phyloP scores from a whole-genome alignment of 2,888 invertebrate species.

The Pandemis cinnamomeana region DNA sequence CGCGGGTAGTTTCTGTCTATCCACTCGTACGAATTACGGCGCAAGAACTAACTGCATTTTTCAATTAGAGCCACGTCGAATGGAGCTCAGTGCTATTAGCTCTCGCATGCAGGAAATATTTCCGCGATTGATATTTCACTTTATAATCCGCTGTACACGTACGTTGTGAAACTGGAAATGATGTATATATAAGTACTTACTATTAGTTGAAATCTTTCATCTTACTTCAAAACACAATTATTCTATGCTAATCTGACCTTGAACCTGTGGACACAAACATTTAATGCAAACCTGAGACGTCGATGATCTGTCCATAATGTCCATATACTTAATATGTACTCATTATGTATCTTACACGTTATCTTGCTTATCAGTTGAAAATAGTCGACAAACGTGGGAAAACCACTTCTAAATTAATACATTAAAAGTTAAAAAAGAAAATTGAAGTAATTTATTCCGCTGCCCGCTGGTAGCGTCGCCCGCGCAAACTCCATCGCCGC shows the following conservation, averaged over 20 bases:
- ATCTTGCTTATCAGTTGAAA: too few species aligned
- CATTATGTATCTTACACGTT: too few species aligned
- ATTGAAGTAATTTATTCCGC: neutral
- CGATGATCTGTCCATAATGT: too few species aligned
- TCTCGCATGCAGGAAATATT: slow-evolving; percentile 26
- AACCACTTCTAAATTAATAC: too few species aligned
- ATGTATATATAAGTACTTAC: neutral
- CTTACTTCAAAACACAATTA: neutral
- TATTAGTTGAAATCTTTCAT: neutral
- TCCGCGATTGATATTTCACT: slow-evolving; percentile 19
- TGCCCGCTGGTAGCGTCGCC: slow-evolving; percentile 22
- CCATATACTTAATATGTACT: too few species aligned
- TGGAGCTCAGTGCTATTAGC: slow-evolving; percentile 31
- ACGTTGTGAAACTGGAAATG: neutral
- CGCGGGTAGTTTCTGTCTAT: slow-evolving; percentile 43
- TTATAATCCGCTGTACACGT: neutral
- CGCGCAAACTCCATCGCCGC: slow-evolving; percentile 35
- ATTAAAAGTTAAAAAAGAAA: neutral
- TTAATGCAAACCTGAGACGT: too few species aligned
- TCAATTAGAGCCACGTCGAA: slow-evolving; percentile 59
- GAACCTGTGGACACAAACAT: too few species aligned
- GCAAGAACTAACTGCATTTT: slow-evolving; percentile 61
- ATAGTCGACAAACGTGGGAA: too few species aligned
- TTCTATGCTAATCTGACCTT: too few species aligned
- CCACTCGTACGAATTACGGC: slow-evolving; percentile 60